Conservation (phyloP, 2,888 invertebrate species). For the Pilophorus perplexus region DNA sequence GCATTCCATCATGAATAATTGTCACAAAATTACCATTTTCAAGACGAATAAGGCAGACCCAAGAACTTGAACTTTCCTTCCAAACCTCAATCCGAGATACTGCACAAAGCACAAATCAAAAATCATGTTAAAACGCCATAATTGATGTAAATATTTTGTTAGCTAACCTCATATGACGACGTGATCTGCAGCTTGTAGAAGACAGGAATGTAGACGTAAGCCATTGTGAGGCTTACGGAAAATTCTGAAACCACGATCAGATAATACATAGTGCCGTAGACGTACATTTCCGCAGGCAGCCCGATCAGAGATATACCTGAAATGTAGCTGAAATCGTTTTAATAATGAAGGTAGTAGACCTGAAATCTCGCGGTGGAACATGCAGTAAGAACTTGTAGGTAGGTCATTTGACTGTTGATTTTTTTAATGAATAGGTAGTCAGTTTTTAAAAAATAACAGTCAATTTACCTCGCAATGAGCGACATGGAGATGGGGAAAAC, state of each 20-base stretch:
- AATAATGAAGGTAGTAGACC: slow-evolving; percentile 5
- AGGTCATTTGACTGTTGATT: neutral
- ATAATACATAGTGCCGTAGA: slow-evolving; percentile 71
- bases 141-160: neutral
- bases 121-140: slow-evolving; percentile 2
- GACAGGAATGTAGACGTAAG: slow-evolving; percentile 66
- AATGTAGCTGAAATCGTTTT: slow-evolving; percentile 60
- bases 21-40: slow-evolving; percentile 59
- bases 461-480: slow-evolving; percentile 66
- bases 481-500: slow-evolving; percentile 76
- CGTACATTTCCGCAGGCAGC: slow-evolving; percentile 73
- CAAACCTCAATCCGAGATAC: slow-evolving; percentile 68
- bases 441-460: neutral
- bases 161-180: slow-evolving; percentile 68
- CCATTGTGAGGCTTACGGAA: slow-evolving; percentile 66
- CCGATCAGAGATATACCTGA: slow-evolving; percentile 72
- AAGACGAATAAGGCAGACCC: slow-evolving; percentile 68
- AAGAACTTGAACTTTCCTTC: slow-evolving; percentile 64
- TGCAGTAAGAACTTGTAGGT: neutral
- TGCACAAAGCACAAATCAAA: slow-evolving; percentile 53
- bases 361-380: too few relatives aligned
- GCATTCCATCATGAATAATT: too few relatives aligned
- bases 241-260: slow-evolving; percentile 63
- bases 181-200: slow-evolving; percentile 72
- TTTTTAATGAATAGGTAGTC: neutral